A percentile compares a stretch with the other conserved stretches of the same genome.
Evolutionary conservation across 2,888 invertebrate species (phyloP).

Genomic region (Caenorhabditis virilis): DNA sequence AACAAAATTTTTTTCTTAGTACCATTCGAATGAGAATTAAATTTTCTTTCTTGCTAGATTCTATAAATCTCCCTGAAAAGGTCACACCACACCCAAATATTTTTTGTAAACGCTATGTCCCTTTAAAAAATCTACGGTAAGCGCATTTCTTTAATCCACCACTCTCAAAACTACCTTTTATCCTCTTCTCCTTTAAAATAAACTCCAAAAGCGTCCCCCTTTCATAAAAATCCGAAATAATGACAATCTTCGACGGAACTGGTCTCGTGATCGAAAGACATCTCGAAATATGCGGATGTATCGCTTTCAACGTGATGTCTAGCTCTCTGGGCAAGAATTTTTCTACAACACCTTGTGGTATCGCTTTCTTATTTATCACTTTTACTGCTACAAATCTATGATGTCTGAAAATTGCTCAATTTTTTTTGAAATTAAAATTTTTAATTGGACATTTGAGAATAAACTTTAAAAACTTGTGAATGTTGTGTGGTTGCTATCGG

Average conservation of each 20-base stretch:
- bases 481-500: constrained; percentile 49
- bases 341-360: constrained; percentile 46
- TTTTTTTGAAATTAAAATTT: not conserved
- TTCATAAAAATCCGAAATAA: constrained; percentile 55
- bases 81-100: too few species aligned
- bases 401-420: constrained; percentile 11
- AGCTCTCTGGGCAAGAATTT: constrained; percentile 59
- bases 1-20: too few species aligned
- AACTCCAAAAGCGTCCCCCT: constrained; percentile 53
- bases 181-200: constrained; percentile 32
- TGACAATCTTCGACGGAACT: constrained; percentile 42
- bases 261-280: constrained; percentile 44
- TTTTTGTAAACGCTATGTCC: too few species aligned
- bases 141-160: too few species aligned
- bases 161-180: too few species aligned
- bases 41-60: too few species aligned
- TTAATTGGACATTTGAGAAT: constrained; percentile 28
- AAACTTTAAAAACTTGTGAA: constrained; percentile 47
- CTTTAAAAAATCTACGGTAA: too few species aligned
- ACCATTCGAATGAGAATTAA: too few species aligned
- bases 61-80: too few species aligned
- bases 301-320: constrained; percentile 47
- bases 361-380: constrained; percentile 52
- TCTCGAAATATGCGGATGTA: constrained; percentile 49
- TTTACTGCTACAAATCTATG: constrained; percentile 53